Evolutionary conservation across 2,113 vertebrate species (phyloP), one percentile per base, ranked within the genome.

Genomic region (Paedocypris sp.): DNA sequence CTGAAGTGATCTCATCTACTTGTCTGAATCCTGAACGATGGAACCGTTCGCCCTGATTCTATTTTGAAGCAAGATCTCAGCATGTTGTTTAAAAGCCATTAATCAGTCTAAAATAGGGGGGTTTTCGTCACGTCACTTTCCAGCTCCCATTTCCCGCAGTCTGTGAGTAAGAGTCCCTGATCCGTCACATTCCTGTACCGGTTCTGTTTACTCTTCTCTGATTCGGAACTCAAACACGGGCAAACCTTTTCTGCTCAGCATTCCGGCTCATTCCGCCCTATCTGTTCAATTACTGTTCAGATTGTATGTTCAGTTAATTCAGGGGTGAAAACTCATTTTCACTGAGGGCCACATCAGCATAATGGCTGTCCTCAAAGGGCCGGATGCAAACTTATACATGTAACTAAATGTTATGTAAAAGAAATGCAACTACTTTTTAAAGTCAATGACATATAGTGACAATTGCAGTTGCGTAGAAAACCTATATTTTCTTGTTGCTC

Each of bases 111-210:
- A 48, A 66, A 69, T 33, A 54, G 32, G 11, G 20, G 51, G 18
- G 39, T n/a, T 39, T 62, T 45, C 46, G 51, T 42, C 39, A 69
- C 49, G 35, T 45, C 10, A 29, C 43, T 41, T 48, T 43, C 64
- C 63, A 71, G 46, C 45, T 39, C 39, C 39, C 31, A 60, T 66
- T 73, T 73, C 66, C 64, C 18, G 57, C 48, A 58, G 67, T 42
- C 52, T 42, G 26, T 59, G 42, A 60, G 54, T 56, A 49, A 62
- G 23, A 45, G 18, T 29, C 13, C 60, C 57, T 65, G 50, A 60
- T 67, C 31, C 5, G 26, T 60, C 51, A 16, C 60, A 60, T 62
- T 62, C 32, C 52, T 42, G 28, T 50, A 22, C 20, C 13, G 33
- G 58, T 47, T 36, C 16, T 65, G 54, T 53, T 68, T 65, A 45